phyloP scores from a whole-genome alignment of 1,140 invertebrate genomes.

The Euura lappo region DNA sequence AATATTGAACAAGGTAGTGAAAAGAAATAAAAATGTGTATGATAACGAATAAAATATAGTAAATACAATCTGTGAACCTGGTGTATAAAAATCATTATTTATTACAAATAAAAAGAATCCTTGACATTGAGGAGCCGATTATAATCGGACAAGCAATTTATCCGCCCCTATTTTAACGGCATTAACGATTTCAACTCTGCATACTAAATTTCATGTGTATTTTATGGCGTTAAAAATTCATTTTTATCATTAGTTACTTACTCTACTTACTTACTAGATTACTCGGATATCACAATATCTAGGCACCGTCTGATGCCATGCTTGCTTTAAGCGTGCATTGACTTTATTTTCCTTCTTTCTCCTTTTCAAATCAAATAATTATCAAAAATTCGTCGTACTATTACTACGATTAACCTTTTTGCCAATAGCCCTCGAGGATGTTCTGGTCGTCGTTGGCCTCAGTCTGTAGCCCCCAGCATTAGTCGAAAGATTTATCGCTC shows the following conservation, averaged over 20 bases:
- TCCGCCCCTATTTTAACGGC: neutral
- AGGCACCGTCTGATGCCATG: slow-evolving; percentile 31
- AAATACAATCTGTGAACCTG: neutral
- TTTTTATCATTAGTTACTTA: slow-evolving; percentile 31
- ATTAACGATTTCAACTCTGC: neutral
- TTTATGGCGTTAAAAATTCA: neutral
- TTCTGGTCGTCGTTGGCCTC: slow-evolving; percentile 46
- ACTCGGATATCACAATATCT: slow-evolving; percentile 53
- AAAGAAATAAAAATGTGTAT: neutral
- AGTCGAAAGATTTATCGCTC: slow-evolving; percentile 35
- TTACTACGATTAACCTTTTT: slow-evolving; percentile 67
- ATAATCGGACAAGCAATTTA: neutral
- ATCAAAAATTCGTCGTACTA: slow-evolving; percentile 65
- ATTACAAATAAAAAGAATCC: neutral
- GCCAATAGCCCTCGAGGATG: slow-evolving; percentile 60
- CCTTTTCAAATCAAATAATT: neutral
- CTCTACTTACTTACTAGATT: slow-evolving; percentile 32
- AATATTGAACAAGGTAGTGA: too few relatives aligned
- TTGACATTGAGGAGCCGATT: neutral
- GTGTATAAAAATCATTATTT: neutral
- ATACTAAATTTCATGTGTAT: neutral
- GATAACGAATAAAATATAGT: neutral
- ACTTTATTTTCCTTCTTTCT: slow-evolving; percentile 14
- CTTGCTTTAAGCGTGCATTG: slow-evolving; percentile 26
- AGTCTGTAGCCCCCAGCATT: slow-evolving; percentile 39